phyloP scores from a whole-genome alignment of 2,113 vertebrate genomes.

The western clawed frog (Xenopus tropicalis) region UCB_Xtro_10.0 CM004449.2:82171001-82171500 shows the following conservation, averaged over 20 bases:
- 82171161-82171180: conserved; percentile 6
- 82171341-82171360: too few species aligned
- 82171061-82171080: not conserved
- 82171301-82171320: too few species aligned
- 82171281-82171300: too few species aligned
- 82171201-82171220: not conserved
- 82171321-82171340: too few species aligned
- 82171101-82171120: conserved; percentile 21
- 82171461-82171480: too few species aligned
- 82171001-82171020: conserved; percentile 2
- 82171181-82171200: conserved; percentile 10
- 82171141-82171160: conserved; percentile 39
- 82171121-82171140: conserved; percentile 26
- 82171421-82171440: too few species aligned
- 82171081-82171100: conserved; percentile 9
- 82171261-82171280: not conserved
- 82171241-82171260: not conserved
- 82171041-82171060: not conserved
- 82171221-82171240: not conserved
- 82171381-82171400: too few species aligned
- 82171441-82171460: too few species aligned
- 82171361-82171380: too few species aligned
- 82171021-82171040: too few species aligned
- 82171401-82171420: too few species aligned
- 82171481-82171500: too few species aligned